Conservation (phyloP, 2,113 vertebrate genomes). For the Lanius collurio region DNA sequence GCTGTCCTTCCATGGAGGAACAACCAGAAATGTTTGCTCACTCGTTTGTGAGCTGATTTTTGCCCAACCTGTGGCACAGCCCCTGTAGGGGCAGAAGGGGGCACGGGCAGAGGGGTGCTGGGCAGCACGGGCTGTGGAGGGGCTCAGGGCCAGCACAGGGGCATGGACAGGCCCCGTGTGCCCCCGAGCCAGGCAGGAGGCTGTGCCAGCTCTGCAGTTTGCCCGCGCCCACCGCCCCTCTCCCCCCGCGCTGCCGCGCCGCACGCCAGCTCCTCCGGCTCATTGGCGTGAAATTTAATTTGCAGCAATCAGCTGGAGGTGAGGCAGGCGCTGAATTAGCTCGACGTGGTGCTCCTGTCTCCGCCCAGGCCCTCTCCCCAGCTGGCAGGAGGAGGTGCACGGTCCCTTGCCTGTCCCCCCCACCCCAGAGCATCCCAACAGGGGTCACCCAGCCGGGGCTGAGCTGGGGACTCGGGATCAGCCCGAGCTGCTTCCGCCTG, state of each 20-base stretch:
- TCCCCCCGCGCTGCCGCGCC: not conserved
- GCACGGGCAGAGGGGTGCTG: not conserved
- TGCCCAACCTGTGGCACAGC: not conserved
- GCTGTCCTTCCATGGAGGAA: not conserved
- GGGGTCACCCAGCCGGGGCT: rapidly evolving
- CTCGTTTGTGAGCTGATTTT: not conserved
- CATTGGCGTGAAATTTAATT: slow-evolving; percentile 47
- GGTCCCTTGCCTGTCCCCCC: not conserved
- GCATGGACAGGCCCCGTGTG: rapidly evolving
- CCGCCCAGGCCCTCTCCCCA: not conserved
- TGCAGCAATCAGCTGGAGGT: slow-evolving; percentile 41
- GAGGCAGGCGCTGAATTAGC: slow-evolving; percentile 21
- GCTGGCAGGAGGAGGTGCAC: not conserved
- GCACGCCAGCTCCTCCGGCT: not conserved
- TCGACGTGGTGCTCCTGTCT: not conserved
- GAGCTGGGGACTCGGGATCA: rapidly evolving
- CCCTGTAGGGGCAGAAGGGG: not conserved
- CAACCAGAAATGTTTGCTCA: rapidly evolving
- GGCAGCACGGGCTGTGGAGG: not conserved
- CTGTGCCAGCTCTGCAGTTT: not conserved
- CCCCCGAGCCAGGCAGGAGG: not conserved
- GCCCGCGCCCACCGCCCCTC: not conserved
- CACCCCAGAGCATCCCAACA: rapidly evolving
- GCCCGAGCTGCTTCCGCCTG: not conserved
- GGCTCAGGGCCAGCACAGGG: not conserved